These are phyloP conservation scores for Loris lydekkerianus DNA, from an alignment of 2,797 vertebrate species.

Conservation along the genomic window DNA sequence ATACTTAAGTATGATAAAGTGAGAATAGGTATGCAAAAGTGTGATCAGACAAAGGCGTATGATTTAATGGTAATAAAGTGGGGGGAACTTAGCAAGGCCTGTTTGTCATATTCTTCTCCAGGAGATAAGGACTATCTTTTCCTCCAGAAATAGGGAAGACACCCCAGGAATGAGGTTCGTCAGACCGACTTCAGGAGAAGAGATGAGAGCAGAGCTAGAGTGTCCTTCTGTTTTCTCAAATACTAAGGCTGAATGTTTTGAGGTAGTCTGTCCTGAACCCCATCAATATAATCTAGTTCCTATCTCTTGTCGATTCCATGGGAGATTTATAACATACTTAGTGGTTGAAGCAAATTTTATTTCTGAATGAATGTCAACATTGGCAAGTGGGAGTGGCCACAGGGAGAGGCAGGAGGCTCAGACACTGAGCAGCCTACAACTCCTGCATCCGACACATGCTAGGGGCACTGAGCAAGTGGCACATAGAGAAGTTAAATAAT, in stretches of 20 bases:
- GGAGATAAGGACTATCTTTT: neutral
- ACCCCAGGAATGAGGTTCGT: neutral
- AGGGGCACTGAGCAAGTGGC: neutral
- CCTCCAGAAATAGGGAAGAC: neutral
- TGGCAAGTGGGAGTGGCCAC: neutral
- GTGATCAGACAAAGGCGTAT: neutral
- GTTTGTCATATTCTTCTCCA: neutral
- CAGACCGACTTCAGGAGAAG: neutral
- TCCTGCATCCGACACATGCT: neutral
- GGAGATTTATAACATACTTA: neutral
- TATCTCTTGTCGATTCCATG: neutral
- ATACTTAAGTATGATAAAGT: neutral
- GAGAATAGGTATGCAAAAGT: neutral
- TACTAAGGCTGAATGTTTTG: neutral
- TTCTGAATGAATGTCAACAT: neutral
- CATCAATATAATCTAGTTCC: neutral
- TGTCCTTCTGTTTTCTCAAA: neutral
- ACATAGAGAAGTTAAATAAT: constrained; percentile 35
- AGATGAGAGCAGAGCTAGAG: neutral
- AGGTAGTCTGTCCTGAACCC: neutral
- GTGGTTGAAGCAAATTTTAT: neutral
- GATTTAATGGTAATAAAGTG: neutral
- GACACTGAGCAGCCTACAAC: fast-evolving
- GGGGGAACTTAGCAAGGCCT: neutral
- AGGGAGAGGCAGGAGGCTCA: neutral